These are phyloP conservation scores for Lochmaea capreae DNA, from an alignment of 2,888 invertebrate species.

Conservation along the genomic window DNA sequence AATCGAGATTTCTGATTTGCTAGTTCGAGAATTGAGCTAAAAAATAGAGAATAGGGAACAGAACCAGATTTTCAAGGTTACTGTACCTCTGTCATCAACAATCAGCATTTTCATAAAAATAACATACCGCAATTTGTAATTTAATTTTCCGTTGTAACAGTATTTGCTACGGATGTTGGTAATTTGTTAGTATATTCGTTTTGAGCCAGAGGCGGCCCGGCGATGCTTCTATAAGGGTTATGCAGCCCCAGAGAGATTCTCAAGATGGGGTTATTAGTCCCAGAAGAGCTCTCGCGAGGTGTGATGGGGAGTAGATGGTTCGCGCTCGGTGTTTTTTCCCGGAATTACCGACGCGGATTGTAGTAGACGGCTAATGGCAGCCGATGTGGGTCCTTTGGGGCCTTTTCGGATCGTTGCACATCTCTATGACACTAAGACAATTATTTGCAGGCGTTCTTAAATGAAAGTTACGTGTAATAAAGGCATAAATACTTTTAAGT, in stretches of 20 bases:
- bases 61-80: no score
- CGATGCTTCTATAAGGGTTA: constrained; percentile 63
- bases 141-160: no score
- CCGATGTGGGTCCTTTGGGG: constrained; percentile 65
- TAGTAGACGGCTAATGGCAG: constrained; percentile 68
- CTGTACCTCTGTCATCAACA: no score
- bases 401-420: constrained; percentile 65
- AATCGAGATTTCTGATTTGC: no score
- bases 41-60: no score
- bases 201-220: constrained; percentile 51
- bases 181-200: constrained; percentile 10
- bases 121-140: no score
- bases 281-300: constrained; percentile 66
- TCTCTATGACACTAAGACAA: constrained; percentile 67
- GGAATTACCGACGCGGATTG: constrained; percentile 61
- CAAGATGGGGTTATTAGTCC: constrained; percentile 73
- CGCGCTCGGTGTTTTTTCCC: constrained; percentile 58
- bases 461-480: constrained; percentile 6
- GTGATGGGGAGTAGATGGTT: constrained; percentile 63
- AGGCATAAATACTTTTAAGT: constrained; percentile 6
- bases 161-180: neutral
- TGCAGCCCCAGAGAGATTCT: constrained; percentile 64
- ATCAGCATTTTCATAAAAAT: no score
- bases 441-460: constrained; percentile 25
- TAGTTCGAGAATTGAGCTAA: no score